Conservation (phyloP, 2,113 vertebrate species). For the Pluvialis apricaria region DNA sequence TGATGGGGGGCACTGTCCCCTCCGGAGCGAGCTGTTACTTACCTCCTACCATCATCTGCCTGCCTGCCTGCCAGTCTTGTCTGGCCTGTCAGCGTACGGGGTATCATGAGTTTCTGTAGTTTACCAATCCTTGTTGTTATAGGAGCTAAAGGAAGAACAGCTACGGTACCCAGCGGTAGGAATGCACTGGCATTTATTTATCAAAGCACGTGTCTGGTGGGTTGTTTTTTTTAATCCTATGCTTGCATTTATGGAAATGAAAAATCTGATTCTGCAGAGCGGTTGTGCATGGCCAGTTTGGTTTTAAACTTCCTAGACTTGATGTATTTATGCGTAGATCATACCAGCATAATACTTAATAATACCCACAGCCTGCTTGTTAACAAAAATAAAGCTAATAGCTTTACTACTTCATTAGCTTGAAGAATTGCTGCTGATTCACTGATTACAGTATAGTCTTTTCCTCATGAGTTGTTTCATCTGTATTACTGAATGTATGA, state of each 20-base stretch:
- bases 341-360: neutral
- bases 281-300: neutral
- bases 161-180: neutral
- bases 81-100: neutral
- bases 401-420: neutral
- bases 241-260: neutral
- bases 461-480: neutral
- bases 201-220: neutral
- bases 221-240: neutral
- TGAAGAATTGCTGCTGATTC: neutral
- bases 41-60: neutral
- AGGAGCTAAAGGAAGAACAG: neutral
- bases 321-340: neutral
- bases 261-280: neutral
- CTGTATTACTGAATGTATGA: neutral
- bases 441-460: neutral
- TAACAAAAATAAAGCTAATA: neutral
- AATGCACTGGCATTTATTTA: neutral
- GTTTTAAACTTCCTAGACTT: neutral
- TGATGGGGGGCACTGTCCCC: neutral
- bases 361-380: neutral
- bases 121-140: neutral
- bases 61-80: neutral
- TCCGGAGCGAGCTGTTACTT: rapidly evolving
- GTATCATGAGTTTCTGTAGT: rapidly evolving